These are phyloP conservation scores for Pempheris klunzingeri DNA, from an alignment of 2,797 vertebrate species.

Conservation along the genomic window DNA sequence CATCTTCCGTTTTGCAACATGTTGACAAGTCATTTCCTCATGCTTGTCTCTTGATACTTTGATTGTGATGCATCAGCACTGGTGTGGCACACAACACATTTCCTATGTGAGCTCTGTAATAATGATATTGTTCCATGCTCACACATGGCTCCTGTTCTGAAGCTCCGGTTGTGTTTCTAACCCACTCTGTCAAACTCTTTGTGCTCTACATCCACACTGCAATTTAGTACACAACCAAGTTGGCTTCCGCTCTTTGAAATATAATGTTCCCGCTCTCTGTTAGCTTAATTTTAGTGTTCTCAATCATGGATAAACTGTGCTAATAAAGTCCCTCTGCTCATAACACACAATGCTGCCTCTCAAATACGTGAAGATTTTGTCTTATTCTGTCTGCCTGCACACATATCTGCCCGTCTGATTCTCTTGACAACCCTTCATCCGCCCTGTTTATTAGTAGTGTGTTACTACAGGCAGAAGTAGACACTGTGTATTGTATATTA, in stretches of 20 bases:
- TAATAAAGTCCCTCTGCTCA: conserved; percentile 38
- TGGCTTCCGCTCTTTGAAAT: conserved; percentile 33
- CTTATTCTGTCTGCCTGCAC: neutral
- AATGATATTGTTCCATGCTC: neutral
- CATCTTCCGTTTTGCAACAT: too few species aligned
- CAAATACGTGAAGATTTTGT: conserved; percentile 28
- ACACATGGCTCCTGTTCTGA: neutral
- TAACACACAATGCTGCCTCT: conserved; percentile 20
- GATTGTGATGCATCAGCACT: neutral
- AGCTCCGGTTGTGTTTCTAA: conserved; percentile 12
- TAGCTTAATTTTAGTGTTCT: conserved; percentile 52
- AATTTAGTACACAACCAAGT: conserved; percentile 21
- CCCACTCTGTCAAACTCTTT: conserved; percentile 10
- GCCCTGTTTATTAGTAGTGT: too few species aligned
- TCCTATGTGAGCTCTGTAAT: conserved; percentile 2
- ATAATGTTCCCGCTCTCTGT: conserved; percentile 48
- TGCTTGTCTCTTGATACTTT: neutral
- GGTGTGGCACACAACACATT: neutral
- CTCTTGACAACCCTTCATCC: too few species aligned
- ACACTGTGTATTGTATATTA: too few species aligned
- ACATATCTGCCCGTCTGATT: conserved; percentile 17
- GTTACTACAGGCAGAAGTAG: too few species aligned
- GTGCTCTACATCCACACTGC: conserved; percentile 6
- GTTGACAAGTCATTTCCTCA: neutral
- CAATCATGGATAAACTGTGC: conserved; percentile 52